Conservation (phyloP, 1,140 invertebrate genomes). For the Chironomus striatipennis region DNA sequence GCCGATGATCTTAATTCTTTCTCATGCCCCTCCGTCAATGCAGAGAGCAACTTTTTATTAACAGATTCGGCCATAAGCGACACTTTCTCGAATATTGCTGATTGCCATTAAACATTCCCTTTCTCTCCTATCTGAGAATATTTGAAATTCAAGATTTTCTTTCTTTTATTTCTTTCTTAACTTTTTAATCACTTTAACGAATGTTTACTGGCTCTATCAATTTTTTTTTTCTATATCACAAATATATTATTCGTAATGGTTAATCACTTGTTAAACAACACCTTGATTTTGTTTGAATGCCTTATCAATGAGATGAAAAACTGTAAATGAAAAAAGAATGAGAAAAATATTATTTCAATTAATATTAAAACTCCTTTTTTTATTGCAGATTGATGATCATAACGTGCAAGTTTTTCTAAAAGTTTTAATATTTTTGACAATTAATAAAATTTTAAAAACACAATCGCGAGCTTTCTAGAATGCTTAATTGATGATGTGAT, state of each 20-base stretch:
- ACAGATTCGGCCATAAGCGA: conserved; percentile 43
- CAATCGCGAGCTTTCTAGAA: no score
- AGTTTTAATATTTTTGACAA: no score
- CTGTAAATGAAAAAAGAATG: no score
- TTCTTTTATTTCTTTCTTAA: background rate
- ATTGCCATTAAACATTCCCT: conserved; percentile 31
- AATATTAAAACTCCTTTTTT: no score
- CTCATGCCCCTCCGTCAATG: conserved; percentile 42
- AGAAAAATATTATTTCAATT: no score
- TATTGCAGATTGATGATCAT: no score
- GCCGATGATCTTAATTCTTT: conserved; percentile 25
- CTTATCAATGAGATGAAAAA: no score
- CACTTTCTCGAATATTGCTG: conserved; percentile 35
- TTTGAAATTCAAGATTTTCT: background rate
- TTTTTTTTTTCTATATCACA: background rate
- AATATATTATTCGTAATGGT: background rate
- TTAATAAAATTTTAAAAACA: no score
- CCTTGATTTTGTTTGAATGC: no score
- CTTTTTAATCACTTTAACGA: background rate
- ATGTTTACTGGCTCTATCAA: background rate
- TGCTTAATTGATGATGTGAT: no score
- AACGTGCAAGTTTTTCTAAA: no score
- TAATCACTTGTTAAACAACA: background rate
- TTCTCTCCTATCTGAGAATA: background rate
- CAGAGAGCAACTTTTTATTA: conserved; percentile 42